Evolutionary conservation across 2,797 vertebrate genomes (phyloP).

Genomic region (Naso thynnoides): DNA sequence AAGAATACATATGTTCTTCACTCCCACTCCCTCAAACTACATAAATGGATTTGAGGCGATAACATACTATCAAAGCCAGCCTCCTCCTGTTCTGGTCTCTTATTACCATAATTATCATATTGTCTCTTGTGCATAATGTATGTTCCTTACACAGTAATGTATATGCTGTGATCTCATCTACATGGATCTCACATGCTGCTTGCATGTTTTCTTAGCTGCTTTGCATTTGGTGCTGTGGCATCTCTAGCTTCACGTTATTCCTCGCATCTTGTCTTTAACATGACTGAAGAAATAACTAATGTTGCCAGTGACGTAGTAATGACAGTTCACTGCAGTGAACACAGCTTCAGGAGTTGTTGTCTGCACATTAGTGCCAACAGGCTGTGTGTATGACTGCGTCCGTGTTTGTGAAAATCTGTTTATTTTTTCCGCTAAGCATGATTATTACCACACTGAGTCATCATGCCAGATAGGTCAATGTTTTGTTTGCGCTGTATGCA

Average conservation of each 20-base stretch:
- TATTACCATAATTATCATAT: background rate
- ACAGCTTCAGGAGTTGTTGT: slow-evolving; percentile 12
- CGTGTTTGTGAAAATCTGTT: slow-evolving; percentile 52
- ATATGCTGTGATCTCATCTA: slow-evolving; percentile 16
- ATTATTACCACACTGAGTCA: slow-evolving; percentile 57
- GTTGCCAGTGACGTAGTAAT: slow-evolving; percentile 30
- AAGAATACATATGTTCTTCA: background rate
- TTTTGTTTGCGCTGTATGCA: slow-evolving; percentile 26
- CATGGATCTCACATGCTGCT: slow-evolving; percentile 2
- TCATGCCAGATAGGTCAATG: slow-evolving; percentile 29
- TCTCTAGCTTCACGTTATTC: slow-evolving; percentile 1
- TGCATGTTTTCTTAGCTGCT: slow-evolving; percentile 4
- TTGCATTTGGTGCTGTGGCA: background rate
- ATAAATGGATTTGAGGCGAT: background rate
- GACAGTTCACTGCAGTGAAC: slow-evolving; percentile 8
- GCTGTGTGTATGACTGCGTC: slow-evolving; percentile 20
- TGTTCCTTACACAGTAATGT: slow-evolving; percentile 17
- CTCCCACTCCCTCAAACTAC: background rate
- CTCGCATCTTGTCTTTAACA: slow-evolving; percentile 24
- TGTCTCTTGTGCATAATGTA: slow-evolving; percentile 21
- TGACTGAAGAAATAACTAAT: slow-evolving; percentile 46
- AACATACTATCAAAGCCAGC: slow-evolving; percentile 3
- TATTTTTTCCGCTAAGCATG: slow-evolving; percentile 54
- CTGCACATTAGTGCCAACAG: slow-evolving; percentile 25
- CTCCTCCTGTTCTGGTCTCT: slow-evolving; percentile 4